These are phyloP conservation scores for Ammodytes marinus DNA, from an alignment of 2,113 vertebrate species.

Conservation along the genomic window DNA sequence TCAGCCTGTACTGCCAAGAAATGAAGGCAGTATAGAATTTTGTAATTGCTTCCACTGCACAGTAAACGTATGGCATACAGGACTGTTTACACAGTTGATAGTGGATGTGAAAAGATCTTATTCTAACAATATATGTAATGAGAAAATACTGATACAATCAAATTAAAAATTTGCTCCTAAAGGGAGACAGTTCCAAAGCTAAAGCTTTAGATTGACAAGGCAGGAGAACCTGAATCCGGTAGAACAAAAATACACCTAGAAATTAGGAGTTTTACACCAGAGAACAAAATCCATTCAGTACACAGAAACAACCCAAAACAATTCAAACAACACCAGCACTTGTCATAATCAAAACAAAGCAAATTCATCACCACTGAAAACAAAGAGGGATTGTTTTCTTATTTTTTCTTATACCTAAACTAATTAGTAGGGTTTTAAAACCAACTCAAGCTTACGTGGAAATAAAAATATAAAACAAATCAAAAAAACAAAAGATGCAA, in stretches of 20 bases:
- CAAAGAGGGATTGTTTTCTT: slow-evolving; percentile 67
- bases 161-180: slow-evolving; percentile 18
- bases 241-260: slow-evolving; percentile 74
- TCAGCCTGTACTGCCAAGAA: slow-evolving; percentile 10
- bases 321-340: slow-evolving; percentile 78
- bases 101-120: neutral
- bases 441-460: slow-evolving; percentile 72
- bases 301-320: slow-evolving; percentile 82
- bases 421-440: slow-evolving; percentile 77
- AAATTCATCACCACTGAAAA: slow-evolving; percentile 84
- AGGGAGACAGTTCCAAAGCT: neutral
- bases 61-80: neutral
- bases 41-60: neutral
- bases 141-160: neutral
- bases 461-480: slow-evolving; percentile 67
- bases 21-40: slow-evolving; percentile 10
- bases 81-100: neutral
- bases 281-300: slow-evolving; percentile 76
- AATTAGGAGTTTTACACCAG: slow-evolving; percentile 79
- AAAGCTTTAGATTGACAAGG: slow-evolving; percentile 66
- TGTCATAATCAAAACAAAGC: slow-evolving; percentile 83
- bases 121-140: neutral
- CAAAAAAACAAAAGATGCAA: slow-evolving; percentile 76
- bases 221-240: slow-evolving; percentile 85
- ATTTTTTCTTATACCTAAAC: slow-evolving; percentile 59